Conservation (phyloP, 2,797 vertebrate genomes). For the Mormyrops boulengeri region DNA sequence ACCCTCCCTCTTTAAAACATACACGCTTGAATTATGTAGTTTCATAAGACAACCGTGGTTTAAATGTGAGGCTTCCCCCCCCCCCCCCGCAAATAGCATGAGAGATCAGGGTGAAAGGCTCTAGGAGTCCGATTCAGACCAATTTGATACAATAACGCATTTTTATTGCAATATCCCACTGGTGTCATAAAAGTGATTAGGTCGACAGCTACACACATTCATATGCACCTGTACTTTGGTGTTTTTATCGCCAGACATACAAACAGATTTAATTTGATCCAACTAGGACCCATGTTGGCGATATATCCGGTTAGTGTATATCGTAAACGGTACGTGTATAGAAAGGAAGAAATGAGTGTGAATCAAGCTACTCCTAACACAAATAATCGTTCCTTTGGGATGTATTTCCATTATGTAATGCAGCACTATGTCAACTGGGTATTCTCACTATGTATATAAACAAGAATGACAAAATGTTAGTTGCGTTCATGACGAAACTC, state of each 20-base stretch:
- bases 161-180: neutral
- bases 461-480: neutral
- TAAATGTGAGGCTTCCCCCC: neutral
- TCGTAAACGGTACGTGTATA: neutral
- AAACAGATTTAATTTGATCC: neutral
- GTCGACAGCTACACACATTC: neutral
- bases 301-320: neutral
- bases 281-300: neutral
- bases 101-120: neutral
- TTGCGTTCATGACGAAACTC: neutral
- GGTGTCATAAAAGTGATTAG: neutral
- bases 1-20: conserved; percentile 7
- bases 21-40: neutral
- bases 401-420: neutral
- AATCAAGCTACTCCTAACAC: neutral
- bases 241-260: neutral
- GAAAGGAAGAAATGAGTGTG: neutral
- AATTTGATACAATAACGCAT: neutral
- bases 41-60: conserved; percentile 10
- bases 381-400: neutral
- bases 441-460: neutral
- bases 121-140: neutral
- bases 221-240: neutral
- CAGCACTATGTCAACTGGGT: neutral
- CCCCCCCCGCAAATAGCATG: neutral